Percentiles rank a stretch among this genome's conserved stretches.
Conservation (phyloP, 2,113 vertebrate genomes). For the Empidonax traillii region DNA sequence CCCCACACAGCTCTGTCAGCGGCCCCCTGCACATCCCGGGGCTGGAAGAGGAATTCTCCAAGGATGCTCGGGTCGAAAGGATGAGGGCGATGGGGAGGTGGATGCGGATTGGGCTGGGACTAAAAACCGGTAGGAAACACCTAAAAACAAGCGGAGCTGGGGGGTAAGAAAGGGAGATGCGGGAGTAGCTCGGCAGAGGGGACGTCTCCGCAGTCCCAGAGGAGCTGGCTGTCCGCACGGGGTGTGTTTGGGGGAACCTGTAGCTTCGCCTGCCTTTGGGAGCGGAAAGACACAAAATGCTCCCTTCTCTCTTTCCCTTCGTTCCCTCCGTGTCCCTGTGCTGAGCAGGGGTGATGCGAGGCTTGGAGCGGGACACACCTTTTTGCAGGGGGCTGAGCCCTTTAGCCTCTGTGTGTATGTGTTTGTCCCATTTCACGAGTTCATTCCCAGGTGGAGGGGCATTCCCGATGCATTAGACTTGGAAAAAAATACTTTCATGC, state of each 20-base stretch:
- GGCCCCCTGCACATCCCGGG: background rate
- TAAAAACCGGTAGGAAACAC: background rate
- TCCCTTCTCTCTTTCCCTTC: background rate
- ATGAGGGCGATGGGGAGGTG: background rate
- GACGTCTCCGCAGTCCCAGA: background rate
- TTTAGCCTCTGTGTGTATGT: background rate
- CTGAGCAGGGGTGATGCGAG: background rate
- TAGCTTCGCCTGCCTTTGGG: background rate
- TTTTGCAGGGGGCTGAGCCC: background rate
- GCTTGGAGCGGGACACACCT: background rate
- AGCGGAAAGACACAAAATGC: background rate
- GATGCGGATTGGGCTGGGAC: background rate
- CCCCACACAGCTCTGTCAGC: background rate
- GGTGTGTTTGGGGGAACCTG: background rate
- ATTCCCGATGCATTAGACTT: rapidly evolving
- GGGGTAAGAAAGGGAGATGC: background rate
- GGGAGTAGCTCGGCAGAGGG: background rate
- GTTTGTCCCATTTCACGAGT: rapidly evolving
- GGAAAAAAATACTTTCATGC: background rate
- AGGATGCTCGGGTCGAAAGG: background rate
- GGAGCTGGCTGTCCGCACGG: background rate
- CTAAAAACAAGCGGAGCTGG: background rate
- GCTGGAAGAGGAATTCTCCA: background rate
- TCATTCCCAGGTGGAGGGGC: rapidly evolving
- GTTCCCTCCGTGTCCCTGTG: rapidly evolving